Conservation (phyloP, 2,888 invertebrate genomes). For the Pediacus dermestoides region DNA sequence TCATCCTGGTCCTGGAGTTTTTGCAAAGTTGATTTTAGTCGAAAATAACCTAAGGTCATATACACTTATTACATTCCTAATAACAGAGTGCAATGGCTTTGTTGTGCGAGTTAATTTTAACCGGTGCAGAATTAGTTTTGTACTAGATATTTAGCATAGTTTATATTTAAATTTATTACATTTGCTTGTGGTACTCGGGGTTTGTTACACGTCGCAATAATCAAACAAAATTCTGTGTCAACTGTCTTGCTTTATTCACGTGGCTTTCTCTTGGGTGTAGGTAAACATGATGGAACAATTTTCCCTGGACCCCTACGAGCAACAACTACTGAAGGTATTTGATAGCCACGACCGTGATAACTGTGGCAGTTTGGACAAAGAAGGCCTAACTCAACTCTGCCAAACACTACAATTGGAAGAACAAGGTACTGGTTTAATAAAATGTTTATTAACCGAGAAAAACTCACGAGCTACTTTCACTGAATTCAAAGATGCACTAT, state of each 20-base stretch:
- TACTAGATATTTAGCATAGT: slow-evolving; percentile 21
- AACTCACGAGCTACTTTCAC: slow-evolving; percentile 60
- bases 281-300: slow-evolving; percentile 24
- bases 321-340: slow-evolving; percentile 76
- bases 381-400: slow-evolving; percentile 67
- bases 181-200: too few species aligned
- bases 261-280: too few species aligned
- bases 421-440: slow-evolving; percentile 57
- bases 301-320: slow-evolving; percentile 70
- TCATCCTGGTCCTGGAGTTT: too few species aligned
- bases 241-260: too few species aligned
- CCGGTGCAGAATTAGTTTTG: slow-evolving; percentile 15
- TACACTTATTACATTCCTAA: too few species aligned
- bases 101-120: slow-evolving; percentile 17
- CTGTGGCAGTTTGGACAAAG: slow-evolving; percentile 64
- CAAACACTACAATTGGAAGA: slow-evolving; percentile 75
- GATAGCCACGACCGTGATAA: slow-evolving; percentile 72
- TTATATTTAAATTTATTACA: slow-evolving; percentile 14
- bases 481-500: slow-evolving; percentile 72
- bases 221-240: too few species aligned
- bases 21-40: too few species aligned
- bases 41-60: too few species aligned
- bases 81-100: slow-evolving; percentile 6
- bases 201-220: too few species aligned
- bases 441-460: slow-evolving; percentile 57